Base-by-base conservation (phyloP, 2,797 vertebrate genomes). In the Argentina silus region DNA sequence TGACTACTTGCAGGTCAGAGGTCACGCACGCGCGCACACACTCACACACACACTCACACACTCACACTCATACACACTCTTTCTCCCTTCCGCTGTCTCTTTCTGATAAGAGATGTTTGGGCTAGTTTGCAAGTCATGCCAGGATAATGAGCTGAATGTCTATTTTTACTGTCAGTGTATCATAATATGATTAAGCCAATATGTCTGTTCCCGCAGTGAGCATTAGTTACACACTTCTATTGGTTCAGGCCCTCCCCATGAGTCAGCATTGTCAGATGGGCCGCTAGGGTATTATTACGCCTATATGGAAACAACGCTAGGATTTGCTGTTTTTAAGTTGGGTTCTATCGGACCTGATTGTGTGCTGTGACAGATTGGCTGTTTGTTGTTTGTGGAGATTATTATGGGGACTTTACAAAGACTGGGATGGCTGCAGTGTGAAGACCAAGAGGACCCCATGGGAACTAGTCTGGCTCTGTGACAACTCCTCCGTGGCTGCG, bases 1-100 rank as follows among this genome's bases (percentile, higher is more conserved):
- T 42, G 95, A 96, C 91, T 96, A 96, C 82, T 88, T 96, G 84
- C 95, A 96, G 95, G 95, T 96, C 86, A 89, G 77, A 61, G 9
- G 12, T 36, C 45, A 12, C 45, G 17, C 64, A 14, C 45, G 6
- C 17, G 4, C 17, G 1, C 57, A 27, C 4, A 3, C 21, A 36
- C 7, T 12, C 55, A 8, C 8, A 7, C 8, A 7, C 55, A 57
- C 53, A n/a, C 55, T 10, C 55, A 19, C 15, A 17, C 51, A 55
- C 61, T 11, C 61, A 65, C 15, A 47, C 42, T 47, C 63, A 65
- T 6, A 65, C 61, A 63, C 61, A 63, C 21, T 5, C 60, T 36
- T 42, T 6, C 21, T 27, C 9, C 21, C 60, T 27, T 15, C 21
- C 60, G 27, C 50, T 15, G 14, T 10, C 50, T 6, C 50, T 15